Percentiles rank a stretch among this genome's conserved stretches.
Conservation (phyloP, 2,797 vertebrate species). For the Geotrypetes seraphini region DNA sequence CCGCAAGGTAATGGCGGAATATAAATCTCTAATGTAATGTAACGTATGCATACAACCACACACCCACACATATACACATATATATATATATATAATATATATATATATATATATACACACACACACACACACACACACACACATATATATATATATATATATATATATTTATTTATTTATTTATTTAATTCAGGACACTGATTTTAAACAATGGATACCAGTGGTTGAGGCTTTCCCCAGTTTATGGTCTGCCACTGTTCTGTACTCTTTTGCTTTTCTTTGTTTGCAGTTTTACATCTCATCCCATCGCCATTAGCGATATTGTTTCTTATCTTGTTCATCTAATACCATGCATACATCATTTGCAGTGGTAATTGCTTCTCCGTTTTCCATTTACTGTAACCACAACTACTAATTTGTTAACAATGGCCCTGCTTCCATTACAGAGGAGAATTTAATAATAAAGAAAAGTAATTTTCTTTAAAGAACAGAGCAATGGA, state of each 20-base stretch:
- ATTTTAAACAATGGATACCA: too few relatives aligned
- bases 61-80: too few relatives aligned
- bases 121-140: too few relatives aligned
- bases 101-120: too few relatives aligned
- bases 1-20: too few relatives aligned
- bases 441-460: slow-evolving; percentile 12
- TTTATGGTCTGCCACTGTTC: neutral
- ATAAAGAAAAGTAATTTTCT: neutral
- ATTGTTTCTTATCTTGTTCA: neutral
- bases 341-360: slow-evolving; percentile 21
- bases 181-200: too few relatives aligned
- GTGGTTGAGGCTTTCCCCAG: too few relatives aligned
- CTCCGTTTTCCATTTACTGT: slow-evolving; percentile 18
- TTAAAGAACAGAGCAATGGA: slow-evolving; percentile 1
- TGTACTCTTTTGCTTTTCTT: neutral
- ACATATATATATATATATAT: too few relatives aligned
- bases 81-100: too few relatives aligned
- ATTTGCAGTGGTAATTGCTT: slow-evolving; percentile 12
- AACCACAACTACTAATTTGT: slow-evolving; percentile 18
- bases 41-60: too few relatives aligned
- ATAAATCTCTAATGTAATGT: too few relatives aligned
- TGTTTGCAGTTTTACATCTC: slow-evolving; percentile 4
- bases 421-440: slow-evolving; percentile 5
- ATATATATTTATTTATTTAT: too few relatives aligned
- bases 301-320: slow-evolving; percentile 9